Conservation (phyloP, 2,888 invertebrate genomes). For the Ellobium chinense region DNA sequence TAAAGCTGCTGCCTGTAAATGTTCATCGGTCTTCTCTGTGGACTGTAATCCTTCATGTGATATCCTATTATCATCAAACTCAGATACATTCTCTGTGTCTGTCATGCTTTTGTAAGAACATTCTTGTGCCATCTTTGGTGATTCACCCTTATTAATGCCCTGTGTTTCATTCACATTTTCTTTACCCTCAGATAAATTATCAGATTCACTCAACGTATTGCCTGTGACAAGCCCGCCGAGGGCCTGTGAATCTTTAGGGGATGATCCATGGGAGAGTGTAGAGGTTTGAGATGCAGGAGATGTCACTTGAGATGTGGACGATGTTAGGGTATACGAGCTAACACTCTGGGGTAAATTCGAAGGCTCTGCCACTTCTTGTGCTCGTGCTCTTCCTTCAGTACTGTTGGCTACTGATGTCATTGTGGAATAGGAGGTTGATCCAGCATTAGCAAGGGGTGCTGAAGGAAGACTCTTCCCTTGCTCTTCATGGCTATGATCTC, state of each 20-base stretch:
- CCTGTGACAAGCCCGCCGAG: background rate
- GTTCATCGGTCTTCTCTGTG: background rate
- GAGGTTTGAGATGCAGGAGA: background rate
- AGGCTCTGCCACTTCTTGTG: background rate
- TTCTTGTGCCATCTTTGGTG: background rate
- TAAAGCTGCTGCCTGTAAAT: background rate
- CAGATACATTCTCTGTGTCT: background rate
- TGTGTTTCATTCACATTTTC: background rate
- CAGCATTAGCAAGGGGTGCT: background rate
- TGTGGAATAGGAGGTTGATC: background rate
- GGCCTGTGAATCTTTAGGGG: background rate
- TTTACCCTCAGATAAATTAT: background rate
- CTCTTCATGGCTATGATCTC: background rate
- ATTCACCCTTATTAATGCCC: background rate
- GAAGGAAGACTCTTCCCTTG: background rate
- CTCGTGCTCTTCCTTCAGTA: background rate
- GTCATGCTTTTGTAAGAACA: too few species aligned
- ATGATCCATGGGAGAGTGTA: background rate
- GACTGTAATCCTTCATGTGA: too few species aligned
- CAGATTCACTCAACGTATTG: background rate
- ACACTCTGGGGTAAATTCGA: background rate
- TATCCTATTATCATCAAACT: too few species aligned
- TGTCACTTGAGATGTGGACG: background rate
- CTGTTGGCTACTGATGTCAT: background rate
- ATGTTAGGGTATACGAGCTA: background rate